These are phyloP conservation scores for Hoplodrina ambigua DNA, from an alignment of 2,888 invertebrate species.

Conservation along the genomic window DNA sequence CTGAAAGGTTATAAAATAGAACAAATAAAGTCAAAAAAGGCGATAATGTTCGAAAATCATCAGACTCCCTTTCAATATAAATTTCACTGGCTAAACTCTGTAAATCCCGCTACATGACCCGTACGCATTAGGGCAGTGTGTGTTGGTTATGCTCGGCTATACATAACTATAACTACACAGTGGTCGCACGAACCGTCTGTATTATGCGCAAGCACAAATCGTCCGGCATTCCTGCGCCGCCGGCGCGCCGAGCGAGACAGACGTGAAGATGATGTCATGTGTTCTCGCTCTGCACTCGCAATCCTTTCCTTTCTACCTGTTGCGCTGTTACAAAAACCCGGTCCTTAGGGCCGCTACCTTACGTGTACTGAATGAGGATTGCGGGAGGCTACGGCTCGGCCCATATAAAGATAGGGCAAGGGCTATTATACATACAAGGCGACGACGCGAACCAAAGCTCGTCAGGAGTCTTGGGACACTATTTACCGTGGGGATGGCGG, in stretches of 20 bases:
- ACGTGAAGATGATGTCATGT: constrained; percentile 74
- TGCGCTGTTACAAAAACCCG: constrained; percentile 90
- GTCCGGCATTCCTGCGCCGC: constrained; percentile 89
- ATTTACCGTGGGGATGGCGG: constrained; percentile 84
- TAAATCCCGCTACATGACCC: constrained; percentile 90
- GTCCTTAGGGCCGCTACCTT: constrained; percentile 90
- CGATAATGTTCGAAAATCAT: constrained; percentile 84
- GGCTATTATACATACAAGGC: constrained; percentile 83
- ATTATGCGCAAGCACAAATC: constrained; percentile 88
- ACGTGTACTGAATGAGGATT: constrained; percentile 90
- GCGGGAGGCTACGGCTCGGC: constrained; percentile 89
- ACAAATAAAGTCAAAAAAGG: constrained; percentile 48
- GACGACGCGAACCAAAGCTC: constrained; percentile 73
- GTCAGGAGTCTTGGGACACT: constrained; percentile 79
- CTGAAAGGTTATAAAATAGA: constrained; percentile 46
- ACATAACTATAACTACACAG: constrained; percentile 78
- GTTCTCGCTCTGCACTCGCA: constrained; percentile 85
- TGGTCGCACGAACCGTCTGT: constrained; percentile 77
- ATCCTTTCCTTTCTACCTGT: constrained; percentile 91
- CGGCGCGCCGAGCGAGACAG: constrained; percentile 80
- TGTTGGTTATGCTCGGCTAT: constrained; percentile 83
- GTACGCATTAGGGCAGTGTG: constrained; percentile 90
- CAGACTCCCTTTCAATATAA: constrained; percentile 90
- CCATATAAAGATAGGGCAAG: constrained; percentile 90
- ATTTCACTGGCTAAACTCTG: constrained; percentile 90